Percentiles rank a stretch among this genome's conserved stretches.
Conservation (phyloP, 35 echinoderm and acorn worm genomes). For the Apostichopus californicus region DNA sequence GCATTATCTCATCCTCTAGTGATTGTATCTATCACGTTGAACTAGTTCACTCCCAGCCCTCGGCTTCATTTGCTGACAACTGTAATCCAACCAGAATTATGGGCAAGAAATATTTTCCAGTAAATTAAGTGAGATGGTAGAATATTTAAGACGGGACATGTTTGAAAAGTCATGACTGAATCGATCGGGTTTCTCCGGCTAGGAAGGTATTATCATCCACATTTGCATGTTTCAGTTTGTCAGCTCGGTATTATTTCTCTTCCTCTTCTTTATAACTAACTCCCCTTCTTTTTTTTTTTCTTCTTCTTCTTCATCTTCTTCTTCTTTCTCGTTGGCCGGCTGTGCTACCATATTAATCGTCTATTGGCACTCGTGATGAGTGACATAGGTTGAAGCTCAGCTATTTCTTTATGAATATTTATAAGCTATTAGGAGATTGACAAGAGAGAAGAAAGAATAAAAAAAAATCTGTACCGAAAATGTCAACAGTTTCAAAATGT, state of each 20-base stretch:
- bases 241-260: conserved; percentile 41
- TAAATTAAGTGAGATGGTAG: conserved; percentile 58
- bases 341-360: conserved; percentile 16
- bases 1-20: conserved; percentile 44
- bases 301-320: neutral
- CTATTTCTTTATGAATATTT: conserved; percentile 56
- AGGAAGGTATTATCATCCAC: conserved; percentile 36
- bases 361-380: conserved; percentile 42
- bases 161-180: conserved; percentile 56
- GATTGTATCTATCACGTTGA: conserved; percentile 63
- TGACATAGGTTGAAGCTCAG: conserved; percentile 43
- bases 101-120: conserved; percentile 56
- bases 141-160: conserved; percentile 55
- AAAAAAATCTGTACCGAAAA: conserved; percentile 40
- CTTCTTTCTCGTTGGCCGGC: neutral
- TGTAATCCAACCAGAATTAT: conserved; percentile 62
- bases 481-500: conserved; percentile 35
- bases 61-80: conserved; percentile 52
- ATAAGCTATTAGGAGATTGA: conserved; percentile 60
- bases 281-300: neutral
- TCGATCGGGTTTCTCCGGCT: conserved; percentile 50
- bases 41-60: conserved; percentile 57
- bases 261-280: neutral
- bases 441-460: conserved; percentile 17
- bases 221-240: conserved; percentile 54